phyloP scores from a whole-genome alignment of 1,140 invertebrate species.

The Drosophila navojoa region DNA sequence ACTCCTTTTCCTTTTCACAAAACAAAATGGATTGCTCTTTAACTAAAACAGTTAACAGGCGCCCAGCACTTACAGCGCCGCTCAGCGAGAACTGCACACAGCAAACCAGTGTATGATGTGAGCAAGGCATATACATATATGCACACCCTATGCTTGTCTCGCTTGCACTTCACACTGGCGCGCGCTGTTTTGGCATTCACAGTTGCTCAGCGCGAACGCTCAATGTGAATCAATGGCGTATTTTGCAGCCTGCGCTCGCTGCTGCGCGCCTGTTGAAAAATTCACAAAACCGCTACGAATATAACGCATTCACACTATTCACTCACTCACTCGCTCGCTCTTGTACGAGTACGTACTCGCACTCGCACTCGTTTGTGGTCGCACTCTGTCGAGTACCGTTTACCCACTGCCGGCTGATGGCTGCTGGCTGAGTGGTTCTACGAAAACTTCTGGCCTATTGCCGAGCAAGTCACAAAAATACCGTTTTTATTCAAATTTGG shows the following conservation, averaged over 20 bases:
- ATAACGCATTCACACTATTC: slow-evolving; percentile 82
- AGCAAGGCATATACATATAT: not conserved
- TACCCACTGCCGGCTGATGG: not conserved
- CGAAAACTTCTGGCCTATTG: not conserved
- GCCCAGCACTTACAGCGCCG: slow-evolving; percentile 32
- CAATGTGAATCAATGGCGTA: slow-evolving; percentile 28
- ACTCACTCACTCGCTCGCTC: slow-evolving; percentile 65
- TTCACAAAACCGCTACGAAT: slow-evolving; percentile 83
- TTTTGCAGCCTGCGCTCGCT: not conserved
- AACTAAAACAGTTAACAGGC: slow-evolving; percentile 83
- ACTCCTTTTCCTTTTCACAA: slow-evolving; percentile 79
- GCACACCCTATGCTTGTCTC: slow-evolving; percentile 53
- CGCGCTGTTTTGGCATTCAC: slow-evolving; percentile 25
- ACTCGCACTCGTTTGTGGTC: slow-evolving; percentile 20
- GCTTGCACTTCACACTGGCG: slow-evolving; percentile 36
- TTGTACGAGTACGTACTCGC: slow-evolving; percentile 40
- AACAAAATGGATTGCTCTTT: slow-evolving; percentile 84
- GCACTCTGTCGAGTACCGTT: slow-evolving; percentile 14
- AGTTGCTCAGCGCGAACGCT: slow-evolving; percentile 6
- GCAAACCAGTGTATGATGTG: slow-evolving; percentile 51
- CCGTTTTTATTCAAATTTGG: not conserved
- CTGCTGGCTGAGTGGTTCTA: slow-evolving; percentile 1
- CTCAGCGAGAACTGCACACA: slow-evolving; percentile 23
- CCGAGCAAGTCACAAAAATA: not conserved
- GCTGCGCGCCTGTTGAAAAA: slow-evolving; percentile 66